Conservation (phyloP, 2,113 vertebrate genomes). For the Pollimyrus isidori region DNA sequence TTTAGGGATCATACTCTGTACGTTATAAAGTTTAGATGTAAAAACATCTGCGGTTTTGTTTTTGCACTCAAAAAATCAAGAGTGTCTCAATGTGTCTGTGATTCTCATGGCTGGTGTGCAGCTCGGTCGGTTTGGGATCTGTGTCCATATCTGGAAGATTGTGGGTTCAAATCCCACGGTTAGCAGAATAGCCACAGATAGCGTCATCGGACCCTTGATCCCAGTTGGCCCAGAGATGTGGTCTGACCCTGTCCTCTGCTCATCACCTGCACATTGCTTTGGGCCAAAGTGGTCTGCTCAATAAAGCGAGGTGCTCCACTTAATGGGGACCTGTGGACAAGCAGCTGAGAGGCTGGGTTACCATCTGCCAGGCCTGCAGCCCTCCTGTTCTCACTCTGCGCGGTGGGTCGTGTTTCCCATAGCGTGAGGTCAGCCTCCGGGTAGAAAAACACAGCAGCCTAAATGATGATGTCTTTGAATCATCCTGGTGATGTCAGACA, state of each 20-base stretch:
- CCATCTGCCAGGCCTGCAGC: background rate
- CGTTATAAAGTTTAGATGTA: background rate
- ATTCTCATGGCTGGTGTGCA: background rate
- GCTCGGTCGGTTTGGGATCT: background rate
- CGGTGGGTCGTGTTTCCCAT: background rate
- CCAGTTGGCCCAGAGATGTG: background rate
- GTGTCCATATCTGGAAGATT: background rate
- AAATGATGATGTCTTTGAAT: background rate
- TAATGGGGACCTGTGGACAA: conserved; percentile 89
- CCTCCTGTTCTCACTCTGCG: background rate
- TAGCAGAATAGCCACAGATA: background rate
- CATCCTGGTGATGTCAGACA: background rate
- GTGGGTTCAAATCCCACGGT: background rate
- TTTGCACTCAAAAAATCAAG: background rate
- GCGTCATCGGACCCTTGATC: background rate
- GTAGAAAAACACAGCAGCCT: background rate
- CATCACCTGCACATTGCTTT: background rate
- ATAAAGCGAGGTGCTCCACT: conserved; percentile 60
- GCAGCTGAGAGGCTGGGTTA: conserved; percentile 62
- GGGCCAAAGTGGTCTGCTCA: background rate
- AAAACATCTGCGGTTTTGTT: background rate
- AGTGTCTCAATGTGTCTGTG: background rate
- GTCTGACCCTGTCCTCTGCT: background rate
- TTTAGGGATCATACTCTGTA: background rate
- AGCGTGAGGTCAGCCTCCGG: background rate